Percentiles rank a stretch among this genome's conserved stretches.
These are phyloP conservation scores for Antennarius striatus DNA, from an alignment of 2,113 vertebrate species.

Conservation along the genomic window DNA sequence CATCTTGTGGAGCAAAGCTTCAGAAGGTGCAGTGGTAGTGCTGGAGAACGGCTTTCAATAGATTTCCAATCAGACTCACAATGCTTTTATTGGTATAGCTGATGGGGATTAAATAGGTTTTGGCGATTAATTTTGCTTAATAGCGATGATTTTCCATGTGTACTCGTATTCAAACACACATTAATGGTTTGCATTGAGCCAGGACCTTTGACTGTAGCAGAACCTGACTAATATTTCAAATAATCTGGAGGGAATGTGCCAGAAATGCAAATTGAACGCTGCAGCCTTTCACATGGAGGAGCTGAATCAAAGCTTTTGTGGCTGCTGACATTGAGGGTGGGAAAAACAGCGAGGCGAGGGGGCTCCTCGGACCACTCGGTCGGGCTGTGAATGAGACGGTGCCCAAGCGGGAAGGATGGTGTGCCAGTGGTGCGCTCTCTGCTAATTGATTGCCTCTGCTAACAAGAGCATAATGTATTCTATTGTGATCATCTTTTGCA, in stretches of 20 bases:
- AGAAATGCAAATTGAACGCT: constrained; percentile 54
- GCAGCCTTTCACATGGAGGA: constrained; percentile 43
- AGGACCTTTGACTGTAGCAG: constrained; percentile 23
- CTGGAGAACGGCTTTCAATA: constrained; percentile 27
- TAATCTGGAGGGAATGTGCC: constrained; percentile 42
- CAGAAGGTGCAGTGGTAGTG: constrained; percentile 18
- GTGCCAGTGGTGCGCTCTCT: constrained; percentile 57
- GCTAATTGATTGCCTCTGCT: constrained; percentile 81
- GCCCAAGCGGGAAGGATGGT: constrained; percentile 45
- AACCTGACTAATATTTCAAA: constrained; percentile 47
- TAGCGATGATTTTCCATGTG: constrained; percentile 12
- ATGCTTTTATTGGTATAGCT: constrained; percentile 5
- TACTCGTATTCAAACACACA: not conserved
- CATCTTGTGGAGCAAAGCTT: constrained; percentile 32
- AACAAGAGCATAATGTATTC: constrained; percentile 84
- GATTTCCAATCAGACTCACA: constrained; percentile 22
- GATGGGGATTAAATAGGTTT: constrained; percentile 14
- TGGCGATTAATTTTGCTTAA: constrained; percentile 16
- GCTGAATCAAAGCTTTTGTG: constrained; percentile 65
- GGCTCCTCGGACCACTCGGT: constrained; percentile 42
- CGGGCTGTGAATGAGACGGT: constrained; percentile 50
- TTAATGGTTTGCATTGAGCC: constrained; percentile 5
- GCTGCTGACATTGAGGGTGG: constrained; percentile 55
- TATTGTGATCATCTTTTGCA: constrained; percentile 84
- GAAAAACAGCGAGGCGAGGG: constrained; percentile 46